A percentile compares a stretch with the other conserved stretches of the same genome.
phyloP scores from a whole-genome alignment of 2,113 vertebrate genomes.

The Xenopus borealis region DNA sequence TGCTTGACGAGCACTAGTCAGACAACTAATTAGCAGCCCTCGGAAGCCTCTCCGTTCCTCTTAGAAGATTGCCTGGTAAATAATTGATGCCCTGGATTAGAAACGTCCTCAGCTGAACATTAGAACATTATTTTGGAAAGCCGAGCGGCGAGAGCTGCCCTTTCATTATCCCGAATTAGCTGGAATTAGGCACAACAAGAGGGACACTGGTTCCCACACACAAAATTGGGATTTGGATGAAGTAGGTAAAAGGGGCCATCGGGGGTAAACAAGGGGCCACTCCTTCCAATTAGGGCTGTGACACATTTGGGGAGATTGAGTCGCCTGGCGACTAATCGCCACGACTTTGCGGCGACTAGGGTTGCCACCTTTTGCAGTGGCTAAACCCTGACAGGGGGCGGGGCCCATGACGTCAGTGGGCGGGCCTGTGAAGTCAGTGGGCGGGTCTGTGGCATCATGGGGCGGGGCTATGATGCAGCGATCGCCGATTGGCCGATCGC shows the following conservation, averaged over 20 bases:
- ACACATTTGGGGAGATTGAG: too few relatives aligned
- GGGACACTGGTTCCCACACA: not conserved
- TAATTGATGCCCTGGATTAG: slow-evolving; percentile 44
- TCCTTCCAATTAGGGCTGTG: too few relatives aligned
- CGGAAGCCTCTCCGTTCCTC: slow-evolving; percentile 40
- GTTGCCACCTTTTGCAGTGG: too few relatives aligned
- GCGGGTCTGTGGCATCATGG: too few relatives aligned
- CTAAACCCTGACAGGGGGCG: too few relatives aligned
- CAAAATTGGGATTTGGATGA: not conserved
- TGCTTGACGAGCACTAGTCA: slow-evolving; percentile 24
- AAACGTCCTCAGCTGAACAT: slow-evolving; percentile 28
- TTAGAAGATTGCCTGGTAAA: slow-evolving; percentile 42
- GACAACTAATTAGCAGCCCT: slow-evolving; percentile 22
- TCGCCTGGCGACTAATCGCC: too few relatives aligned
- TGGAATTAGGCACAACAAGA: slow-evolving; percentile 25
- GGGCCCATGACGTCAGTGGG: too few relatives aligned
- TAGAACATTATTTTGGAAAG: slow-evolving; percentile 40
- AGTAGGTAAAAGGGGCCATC: not conserved
- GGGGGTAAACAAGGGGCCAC: not conserved
- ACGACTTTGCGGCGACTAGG: too few relatives aligned
- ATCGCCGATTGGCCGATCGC: too few relatives aligned
- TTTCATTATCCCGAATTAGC: slow-evolving; percentile 37
- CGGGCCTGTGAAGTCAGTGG: too few relatives aligned
- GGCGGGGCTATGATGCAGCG: too few relatives aligned
- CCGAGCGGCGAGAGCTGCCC: not conserved